Evolutionary conservation across 1,140 invertebrate species (phyloP).

Genomic region (Drosophila asahinai): DNA sequence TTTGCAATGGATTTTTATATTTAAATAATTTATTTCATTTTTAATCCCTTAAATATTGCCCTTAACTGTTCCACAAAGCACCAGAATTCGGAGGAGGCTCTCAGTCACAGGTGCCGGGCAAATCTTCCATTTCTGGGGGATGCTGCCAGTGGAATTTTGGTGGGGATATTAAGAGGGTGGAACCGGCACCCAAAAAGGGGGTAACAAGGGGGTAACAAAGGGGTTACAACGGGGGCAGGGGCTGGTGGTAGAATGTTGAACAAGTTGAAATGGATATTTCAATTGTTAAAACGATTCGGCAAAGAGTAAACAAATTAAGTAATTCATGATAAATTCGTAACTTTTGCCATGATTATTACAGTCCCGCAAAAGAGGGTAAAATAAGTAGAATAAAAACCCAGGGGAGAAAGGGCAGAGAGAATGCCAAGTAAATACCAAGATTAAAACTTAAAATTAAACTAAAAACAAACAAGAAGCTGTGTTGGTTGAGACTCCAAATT

Average conservation of each 20-base stretch:
- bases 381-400: not conserved
- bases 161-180: not conserved
- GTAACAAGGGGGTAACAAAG: not conserved
- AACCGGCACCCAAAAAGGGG: not conserved
- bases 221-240: not conserved
- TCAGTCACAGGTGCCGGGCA: slow-evolving; percentile 41
- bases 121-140: slow-evolving; percentile 6
- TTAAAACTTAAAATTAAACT: not conserved
- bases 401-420: not conserved
- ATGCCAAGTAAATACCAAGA: slow-evolving; percentile 22
- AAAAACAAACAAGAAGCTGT: not conserved
- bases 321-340: slow-evolving; percentile 67
- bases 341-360: slow-evolving; percentile 31
- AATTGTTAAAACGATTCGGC: slow-evolving; percentile 56
- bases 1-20: not conserved
- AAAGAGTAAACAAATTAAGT: slow-evolving; percentile 67
- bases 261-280: slow-evolving; percentile 56
- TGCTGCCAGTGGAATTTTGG: not conserved
- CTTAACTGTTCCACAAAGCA: not conserved
- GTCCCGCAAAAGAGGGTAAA: slow-evolving; percentile 1
- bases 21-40: not conserved
- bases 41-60: not conserved
- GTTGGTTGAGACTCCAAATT: not conserved
- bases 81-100: not conserved
- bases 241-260: slow-evolving; percentile 32